Conservation (phyloP, 92 coral and sea anemone genomes). For the Hydrozoanthus gracilis region DNA sequence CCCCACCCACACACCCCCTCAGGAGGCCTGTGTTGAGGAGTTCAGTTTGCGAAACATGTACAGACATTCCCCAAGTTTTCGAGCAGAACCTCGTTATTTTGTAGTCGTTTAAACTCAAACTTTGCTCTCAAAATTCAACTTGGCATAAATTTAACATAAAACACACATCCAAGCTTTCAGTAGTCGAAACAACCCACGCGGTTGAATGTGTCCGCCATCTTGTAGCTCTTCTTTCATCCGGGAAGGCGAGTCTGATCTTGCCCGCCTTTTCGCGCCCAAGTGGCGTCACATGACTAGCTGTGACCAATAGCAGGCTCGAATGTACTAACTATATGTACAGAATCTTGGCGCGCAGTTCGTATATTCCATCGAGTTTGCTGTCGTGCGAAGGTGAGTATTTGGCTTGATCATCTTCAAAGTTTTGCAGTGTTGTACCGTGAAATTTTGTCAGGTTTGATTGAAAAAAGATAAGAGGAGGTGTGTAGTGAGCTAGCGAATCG, state of each 20-base stretch:
- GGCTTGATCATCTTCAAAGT: not conserved
- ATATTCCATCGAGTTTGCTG: slow-evolving; percentile 39
- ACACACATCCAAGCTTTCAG: too few relatives aligned
- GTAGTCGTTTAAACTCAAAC: too few relatives aligned
- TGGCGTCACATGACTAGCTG: slow-evolving; percentile 11
- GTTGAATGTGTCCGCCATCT: too few relatives aligned
- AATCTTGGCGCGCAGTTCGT: slow-evolving; percentile 88
- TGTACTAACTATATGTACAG: not conserved
- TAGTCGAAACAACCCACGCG: too few relatives aligned
- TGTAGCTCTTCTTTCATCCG: not conserved
- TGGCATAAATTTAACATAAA: too few relatives aligned
- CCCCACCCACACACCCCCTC: too few relatives aligned
- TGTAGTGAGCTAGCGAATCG: not conserved
- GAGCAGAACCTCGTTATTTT: too few relatives aligned
- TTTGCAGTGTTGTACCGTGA: not conserved
- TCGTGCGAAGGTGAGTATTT: not conserved
- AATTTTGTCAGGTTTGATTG: not conserved
- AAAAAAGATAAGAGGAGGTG: not conserved
- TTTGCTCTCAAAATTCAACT: too few relatives aligned
- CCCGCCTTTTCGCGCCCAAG: slow-evolving; percentile 15
- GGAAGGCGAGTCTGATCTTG: slow-evolving; percentile 28
- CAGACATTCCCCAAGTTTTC: too few relatives aligned
- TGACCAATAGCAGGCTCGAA: slow-evolving; percentile 14
- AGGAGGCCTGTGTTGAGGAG: too few relatives aligned
- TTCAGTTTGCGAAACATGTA: too few relatives aligned